These are phyloP conservation scores for Microcaecilia unicolor DNA, from an alignment of 2,797 vertebrate genomes.

Conservation along the genomic window DNA sequence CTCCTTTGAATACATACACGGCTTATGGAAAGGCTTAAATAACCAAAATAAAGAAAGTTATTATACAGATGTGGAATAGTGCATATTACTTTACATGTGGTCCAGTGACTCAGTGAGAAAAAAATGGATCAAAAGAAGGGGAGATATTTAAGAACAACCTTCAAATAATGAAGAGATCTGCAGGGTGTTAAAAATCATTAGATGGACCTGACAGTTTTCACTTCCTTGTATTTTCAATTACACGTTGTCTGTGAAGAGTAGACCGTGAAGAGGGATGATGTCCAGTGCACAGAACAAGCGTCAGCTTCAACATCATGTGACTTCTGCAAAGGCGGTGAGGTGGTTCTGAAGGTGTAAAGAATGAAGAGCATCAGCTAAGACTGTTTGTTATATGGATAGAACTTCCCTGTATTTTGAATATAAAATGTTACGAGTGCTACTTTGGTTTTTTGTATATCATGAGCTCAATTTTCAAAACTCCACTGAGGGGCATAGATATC, in stretches of 20 bases:
- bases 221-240: constrained; percentile 40
- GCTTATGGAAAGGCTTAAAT: constrained; percentile 32
- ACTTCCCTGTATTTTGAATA: too few species aligned
- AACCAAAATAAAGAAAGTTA: constrained; percentile 23
- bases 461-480: too few species aligned
- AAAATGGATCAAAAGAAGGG: constrained; percentile 26
- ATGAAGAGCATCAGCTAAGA: too few species aligned
- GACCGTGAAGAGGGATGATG: constrained; percentile 85
- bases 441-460: too few species aligned
- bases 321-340: constrained; percentile 91
- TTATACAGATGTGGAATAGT: constrained; percentile 30
- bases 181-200: constrained; percentile 52
- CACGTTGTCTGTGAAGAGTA: constrained; percentile 64
- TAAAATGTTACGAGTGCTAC: too few species aligned
- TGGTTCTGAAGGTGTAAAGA: constrained; percentile 75
- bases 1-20: constrained; percentile 31
- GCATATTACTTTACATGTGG: constrained; percentile 30
- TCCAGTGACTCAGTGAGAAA: constrained; percentile 37
- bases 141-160: constrained; percentile 43
- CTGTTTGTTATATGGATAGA: too few species aligned
- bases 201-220: constrained; percentile 39
- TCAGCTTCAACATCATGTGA: constrained; percentile 96
- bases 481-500: too few species aligned
- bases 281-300: constrained; percentile 83
- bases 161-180: constrained; percentile 30